Evolutionary conservation across 2,888 invertebrate species (phyloP), one percentile per base, ranked within the genome.

Genomic region (Trissonchulus latispiculum): DNA sequence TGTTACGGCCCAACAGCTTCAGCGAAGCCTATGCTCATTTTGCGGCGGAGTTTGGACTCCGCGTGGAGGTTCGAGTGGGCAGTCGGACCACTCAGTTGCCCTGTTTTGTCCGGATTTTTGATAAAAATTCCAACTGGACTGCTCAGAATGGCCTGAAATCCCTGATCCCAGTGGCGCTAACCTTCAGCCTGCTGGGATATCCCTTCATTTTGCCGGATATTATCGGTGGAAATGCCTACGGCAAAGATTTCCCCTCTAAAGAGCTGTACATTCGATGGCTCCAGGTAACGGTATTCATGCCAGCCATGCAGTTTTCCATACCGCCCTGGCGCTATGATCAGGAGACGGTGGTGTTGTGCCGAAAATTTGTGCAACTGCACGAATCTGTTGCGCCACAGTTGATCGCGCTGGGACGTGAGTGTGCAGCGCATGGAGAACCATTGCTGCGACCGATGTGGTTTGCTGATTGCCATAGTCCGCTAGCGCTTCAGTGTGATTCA

Each of bases 141-240:
- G 84, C 87, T 75, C 86, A 88, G 79, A 90, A 90, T 81, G 92
- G 92, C 0, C 84, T 92, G 0, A 84, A 88, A 75, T 88, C 89
- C 8, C 89, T 95, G 0, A 90, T 96, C 78, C 93, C 95, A 0
- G 91, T 93, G 0, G 90, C 93, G 74, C 84, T 94, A 32, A 91
- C 90, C 0, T 90, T 95, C 77, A 94, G 95, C 0, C 88, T 95
- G 32, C 89, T 92, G 70, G 84, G 82, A 0, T 95, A 91, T 83
- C 88, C 90, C 0, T 95, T 95, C 79, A 88, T 95, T 64, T 89
- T 95, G 86, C 93, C 95, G 0, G 95, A 95, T 0, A 91, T 94
- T 1, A 92, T 96, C 0, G 96, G 96, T 0, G 96, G 94, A 0
- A 93, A 93, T 73, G 84, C 83, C n/a, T 75, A 78, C 61, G 37